Evolutionary conservation across 2,797 vertebrate species (phyloP).

Genomic region (Microctenopoma steveboyesi): DNA sequence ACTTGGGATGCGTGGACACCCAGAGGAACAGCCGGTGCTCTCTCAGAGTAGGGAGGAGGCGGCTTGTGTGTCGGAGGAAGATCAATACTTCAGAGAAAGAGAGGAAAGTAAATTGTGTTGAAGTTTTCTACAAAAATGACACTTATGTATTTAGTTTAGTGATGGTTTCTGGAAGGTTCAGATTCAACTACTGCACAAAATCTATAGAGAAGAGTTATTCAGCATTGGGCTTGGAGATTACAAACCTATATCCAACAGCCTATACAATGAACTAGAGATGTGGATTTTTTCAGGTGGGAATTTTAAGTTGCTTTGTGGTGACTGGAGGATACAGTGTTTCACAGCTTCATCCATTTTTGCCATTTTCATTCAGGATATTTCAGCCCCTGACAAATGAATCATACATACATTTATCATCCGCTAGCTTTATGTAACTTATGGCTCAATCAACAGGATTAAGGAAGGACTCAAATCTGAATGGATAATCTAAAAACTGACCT

Average conservation of each 20-base stretch:
- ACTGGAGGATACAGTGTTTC: conserved; percentile 12
- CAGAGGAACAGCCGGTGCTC: conserved; percentile 75
- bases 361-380: not conserved
- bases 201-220: conserved; percentile 8
- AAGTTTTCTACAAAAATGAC: conserved; percentile 12
- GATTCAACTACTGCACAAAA: conserved; percentile 20
- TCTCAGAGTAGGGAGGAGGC: conserved; percentile 80
- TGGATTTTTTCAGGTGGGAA: not conserved
- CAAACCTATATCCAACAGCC: not conserved
- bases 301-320: not conserved
- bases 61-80: conserved; percentile 87
- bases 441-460: conserved; percentile 12
- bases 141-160: not conserved
- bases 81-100: conserved; percentile 79
- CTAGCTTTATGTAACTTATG: conserved; percentile 3
- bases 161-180: conserved; percentile 15
- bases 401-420: no score
- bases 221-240: not conserved
- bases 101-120: conserved; percentile 14
- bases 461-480: conserved; percentile 30
- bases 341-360: conserved; percentile 1
- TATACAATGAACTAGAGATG: not conserved
- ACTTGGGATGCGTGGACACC: conserved; percentile 83
- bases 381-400: not conserved
- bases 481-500: conserved; percentile 55